phyloP scores from a whole-genome alignment of 2,888 invertebrate genomes.

The Agrenia bidenticulata region DNA sequence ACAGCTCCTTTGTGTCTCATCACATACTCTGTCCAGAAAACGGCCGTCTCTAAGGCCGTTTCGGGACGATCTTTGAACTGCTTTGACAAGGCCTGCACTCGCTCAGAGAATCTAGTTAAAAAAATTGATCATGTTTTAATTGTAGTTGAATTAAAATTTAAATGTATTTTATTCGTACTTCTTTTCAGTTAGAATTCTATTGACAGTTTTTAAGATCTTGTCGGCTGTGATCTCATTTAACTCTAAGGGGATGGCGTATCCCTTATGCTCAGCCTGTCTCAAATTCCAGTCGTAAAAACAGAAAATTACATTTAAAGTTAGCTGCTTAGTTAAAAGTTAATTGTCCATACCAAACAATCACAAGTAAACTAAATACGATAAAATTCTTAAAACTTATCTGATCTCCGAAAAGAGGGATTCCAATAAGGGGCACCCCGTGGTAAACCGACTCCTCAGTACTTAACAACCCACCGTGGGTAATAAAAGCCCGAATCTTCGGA shows the following conservation, averaged over 20 bases:
- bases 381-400: too few relatives aligned
- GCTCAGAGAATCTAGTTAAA: not conserved
- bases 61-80: constrained; percentile 29
- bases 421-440: constrained; percentile 63
- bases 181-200: constrained; percentile 6
- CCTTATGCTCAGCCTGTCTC: constrained; percentile 57
- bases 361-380: too few relatives aligned
- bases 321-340: too few relatives aligned
- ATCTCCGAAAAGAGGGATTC: constrained; percentile 61
- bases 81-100: constrained; percentile 2
- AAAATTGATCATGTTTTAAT: too few relatives aligned
- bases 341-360: too few relatives aligned
- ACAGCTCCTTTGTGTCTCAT: constrained; percentile 52
- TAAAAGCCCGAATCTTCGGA: constrained; percentile 62
- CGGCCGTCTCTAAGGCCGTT: constrained; percentile 55
- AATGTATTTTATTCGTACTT: too few relatives aligned
- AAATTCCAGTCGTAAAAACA: constrained; percentile 8
- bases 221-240: constrained; percentile 4
- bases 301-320: too few relatives aligned
- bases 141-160: too few relatives aligned
- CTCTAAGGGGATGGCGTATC: constrained; percentile 21
- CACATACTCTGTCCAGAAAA: constrained; percentile 53
- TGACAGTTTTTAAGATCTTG: constrained; percentile 13
- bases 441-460: constrained; percentile 65
- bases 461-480: constrained; percentile 69